Evolutionary conservation across 2,113 vertebrate genomes (phyloP).

Genomic region (Anthoscopus minutus): DNA sequence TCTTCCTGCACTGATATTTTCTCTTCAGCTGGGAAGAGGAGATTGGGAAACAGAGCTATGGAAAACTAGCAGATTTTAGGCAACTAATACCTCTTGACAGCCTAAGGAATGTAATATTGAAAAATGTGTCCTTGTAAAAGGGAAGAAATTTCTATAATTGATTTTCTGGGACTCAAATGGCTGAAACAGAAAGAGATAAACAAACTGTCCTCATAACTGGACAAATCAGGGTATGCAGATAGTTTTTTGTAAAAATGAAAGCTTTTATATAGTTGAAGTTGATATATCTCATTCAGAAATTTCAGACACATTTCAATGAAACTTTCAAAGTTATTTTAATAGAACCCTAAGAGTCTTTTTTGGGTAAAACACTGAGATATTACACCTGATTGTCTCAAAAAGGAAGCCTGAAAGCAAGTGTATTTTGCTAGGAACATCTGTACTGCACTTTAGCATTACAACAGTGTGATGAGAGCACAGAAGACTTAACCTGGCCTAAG

Average conservation of each 20-base stretch:
- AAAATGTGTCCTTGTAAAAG: neutral
- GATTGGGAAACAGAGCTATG: neutral
- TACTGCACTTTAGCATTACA: neutral
- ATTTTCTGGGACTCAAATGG: neutral
- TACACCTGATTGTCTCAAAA: neutral
- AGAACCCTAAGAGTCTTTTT: neutral
- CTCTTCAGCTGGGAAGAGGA: neutral
- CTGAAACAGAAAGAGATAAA: neutral
- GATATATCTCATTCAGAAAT: neutral
- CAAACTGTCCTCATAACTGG: neutral
- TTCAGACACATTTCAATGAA: neutral
- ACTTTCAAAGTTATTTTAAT: neutral
- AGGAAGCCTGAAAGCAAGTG: neutral
- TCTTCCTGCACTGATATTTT: neutral
- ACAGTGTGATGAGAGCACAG: neutral
- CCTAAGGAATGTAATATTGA: neutral
- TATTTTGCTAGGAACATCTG: neutral
- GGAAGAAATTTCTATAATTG: neutral
- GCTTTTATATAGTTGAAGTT: neutral
- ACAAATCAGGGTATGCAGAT: neutral
- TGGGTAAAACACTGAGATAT: neutral
- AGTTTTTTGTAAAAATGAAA: neutral
- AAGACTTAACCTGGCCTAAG: neutral
- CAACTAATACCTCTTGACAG: neutral
- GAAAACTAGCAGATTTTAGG: neutral